Base-by-base conservation (phyloP, 2,113 vertebrate genomes). In the Mohoua ochrocephala region DNA sequence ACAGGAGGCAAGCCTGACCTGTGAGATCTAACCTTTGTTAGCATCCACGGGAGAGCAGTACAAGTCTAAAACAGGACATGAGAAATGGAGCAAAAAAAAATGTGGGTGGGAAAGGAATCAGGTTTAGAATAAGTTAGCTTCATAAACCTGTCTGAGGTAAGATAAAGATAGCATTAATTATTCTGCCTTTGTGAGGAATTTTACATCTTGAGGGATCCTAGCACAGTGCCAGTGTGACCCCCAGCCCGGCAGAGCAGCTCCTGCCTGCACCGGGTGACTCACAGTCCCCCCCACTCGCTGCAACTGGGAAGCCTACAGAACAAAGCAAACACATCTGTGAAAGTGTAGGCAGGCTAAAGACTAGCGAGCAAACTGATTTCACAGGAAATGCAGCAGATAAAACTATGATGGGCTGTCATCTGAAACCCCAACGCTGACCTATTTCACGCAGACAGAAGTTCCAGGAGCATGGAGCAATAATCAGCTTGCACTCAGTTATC, bases 241-340 rank as follows among this genome's bases (percentile, higher is more conserved):
- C 15, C 61, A 60, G 63, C 35, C 61, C 1, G 2, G 28, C 63
- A 60, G 28, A 64, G 49, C 56, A 77, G 59, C 81, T 69, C 31
- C 49, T 77, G 26, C 63, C 82, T 39, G 15, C 30, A 10, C 24
- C 11, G 28, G 77, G 24, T 65, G 78, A 65, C 44, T 69, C 21
- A 15, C n/a, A 76, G 50, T 15, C 4, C 5, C 5, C 5, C 17
- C 22, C 0, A 0, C 39, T 41, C 5, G 0, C 53, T 37, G 54
- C 93, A 73, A 60, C 76, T 67, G 68, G 71, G 31, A 18, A 35
- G 45, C 17, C 57, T 28, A n/a, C 24, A 53, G 59, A 74, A 90
- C 41, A 64, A 81, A 88, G 82, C 37, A 83, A 87, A 84, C 56
- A 31, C 24, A 73, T 28, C 85, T 53, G 28, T 19, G 41, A 47